phyloP scores from a whole-genome alignment of 2,797 vertebrate species.

The Synaphobranchus kaupii region DNA sequence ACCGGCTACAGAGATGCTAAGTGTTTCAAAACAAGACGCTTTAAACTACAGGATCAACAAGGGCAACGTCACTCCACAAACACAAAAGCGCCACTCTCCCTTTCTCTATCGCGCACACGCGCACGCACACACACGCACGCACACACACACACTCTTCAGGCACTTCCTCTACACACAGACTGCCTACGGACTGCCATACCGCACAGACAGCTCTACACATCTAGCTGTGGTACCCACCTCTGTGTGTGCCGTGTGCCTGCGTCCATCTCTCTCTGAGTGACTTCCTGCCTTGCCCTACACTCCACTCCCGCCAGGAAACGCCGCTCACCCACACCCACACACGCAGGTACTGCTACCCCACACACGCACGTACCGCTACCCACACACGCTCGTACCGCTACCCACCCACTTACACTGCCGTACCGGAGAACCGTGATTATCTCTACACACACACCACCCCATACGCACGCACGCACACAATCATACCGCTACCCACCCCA shows the following conservation, averaged over 20 bases:
- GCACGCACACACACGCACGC: conserved; percentile 45
- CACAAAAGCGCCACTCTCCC: conserved; percentile 49
- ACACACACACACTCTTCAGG: conserved; percentile 21
- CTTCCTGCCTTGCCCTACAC: neutral
- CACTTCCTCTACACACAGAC: neutral
- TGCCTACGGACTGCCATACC: conserved; percentile 5
- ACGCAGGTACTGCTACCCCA: neutral
- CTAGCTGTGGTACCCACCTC: conserved; percentile 28
- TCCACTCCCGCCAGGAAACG: conserved; percentile 3
- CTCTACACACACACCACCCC: neutral
- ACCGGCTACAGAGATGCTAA: neutral
- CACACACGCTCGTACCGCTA: neutral
- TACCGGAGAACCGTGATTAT: neutral
- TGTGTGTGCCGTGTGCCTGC: conserved; percentile 52
- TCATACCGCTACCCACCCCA: neutral
- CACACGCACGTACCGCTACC: neutral
- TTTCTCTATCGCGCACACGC: conserved; percentile 37
- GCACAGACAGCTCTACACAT: conserved; percentile 12
- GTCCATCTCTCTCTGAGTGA: neutral
- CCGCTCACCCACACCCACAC: neutral
- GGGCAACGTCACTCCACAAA: conserved; percentile 21
- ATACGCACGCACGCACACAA: neutral
- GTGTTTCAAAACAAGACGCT: conserved; percentile 36
- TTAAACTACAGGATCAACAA: conserved; percentile 34
- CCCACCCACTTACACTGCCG: neutral